A percentile compares a stretch with the other conserved stretches of the same genome.
These are phyloP conservation scores for Idaea straminata DNA, from an alignment of 2,888 invertebrate species.

Conservation along the genomic window DNA sequence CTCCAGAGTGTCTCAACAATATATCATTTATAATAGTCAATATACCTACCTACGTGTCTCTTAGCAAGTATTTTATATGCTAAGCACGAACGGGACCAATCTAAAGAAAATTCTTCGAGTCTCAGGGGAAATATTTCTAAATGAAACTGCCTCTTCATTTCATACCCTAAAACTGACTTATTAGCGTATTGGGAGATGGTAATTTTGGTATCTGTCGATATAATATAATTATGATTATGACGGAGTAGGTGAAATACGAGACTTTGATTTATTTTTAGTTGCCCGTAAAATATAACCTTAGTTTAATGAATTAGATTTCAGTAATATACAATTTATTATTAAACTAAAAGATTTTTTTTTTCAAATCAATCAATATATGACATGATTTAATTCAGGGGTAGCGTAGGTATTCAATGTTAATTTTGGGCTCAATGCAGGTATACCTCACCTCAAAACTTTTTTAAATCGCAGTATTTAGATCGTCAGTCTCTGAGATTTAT, in stretches of 20 bases:
- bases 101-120: conserved; percentile 20
- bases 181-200: background rate
- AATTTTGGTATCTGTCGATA: background rate
- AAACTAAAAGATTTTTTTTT: too few relatives aligned
- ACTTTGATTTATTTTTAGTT: background rate
- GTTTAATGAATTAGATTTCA: too few relatives aligned
- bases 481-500: too few relatives aligned
- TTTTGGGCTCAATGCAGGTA: too few relatives aligned
- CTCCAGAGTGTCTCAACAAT: background rate
- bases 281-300: background rate
- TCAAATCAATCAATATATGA: too few relatives aligned
- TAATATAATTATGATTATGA: background rate
- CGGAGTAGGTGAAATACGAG: background rate
- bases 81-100: conserved; percentile 23
- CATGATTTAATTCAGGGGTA: too few relatives aligned
- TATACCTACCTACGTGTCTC: conserved; percentile 17
- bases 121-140: background rate
- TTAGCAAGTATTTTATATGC: conserved; percentile 23
- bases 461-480: too few relatives aligned
- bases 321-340: too few relatives aligned
- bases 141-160: background rate
- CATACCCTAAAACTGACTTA: background rate
- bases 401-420: too few relatives aligned
- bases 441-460: too few relatives aligned
- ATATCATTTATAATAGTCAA: conserved; percentile 25